Evolutionary conservation across 1,140 invertebrate species (phyloP).

Genomic region (Neodiprion virginianus): DNA sequence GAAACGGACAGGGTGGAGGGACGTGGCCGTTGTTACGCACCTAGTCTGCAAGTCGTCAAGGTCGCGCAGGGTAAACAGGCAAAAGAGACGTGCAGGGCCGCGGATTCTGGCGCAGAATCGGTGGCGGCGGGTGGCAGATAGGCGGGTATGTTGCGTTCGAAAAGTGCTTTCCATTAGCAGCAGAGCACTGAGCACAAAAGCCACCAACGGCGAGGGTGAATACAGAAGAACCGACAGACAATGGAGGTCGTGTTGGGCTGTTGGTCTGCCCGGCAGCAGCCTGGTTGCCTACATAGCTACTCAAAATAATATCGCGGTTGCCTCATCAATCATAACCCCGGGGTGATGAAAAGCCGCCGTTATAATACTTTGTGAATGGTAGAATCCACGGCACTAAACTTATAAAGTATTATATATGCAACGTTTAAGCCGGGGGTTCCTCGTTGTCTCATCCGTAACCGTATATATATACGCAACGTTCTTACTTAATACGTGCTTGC

Average conservation of each 20-base stretch:
- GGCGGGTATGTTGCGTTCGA: conserved; percentile 36
- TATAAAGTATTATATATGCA: neutral
- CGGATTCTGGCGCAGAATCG: too few relatives aligned
- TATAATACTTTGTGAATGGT: conserved; percentile 8
- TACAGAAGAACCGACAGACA: conserved; percentile 6
- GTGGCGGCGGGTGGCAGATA: too few relatives aligned
- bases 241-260: neutral
- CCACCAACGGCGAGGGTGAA: conserved; percentile 11
- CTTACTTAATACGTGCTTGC: neutral
- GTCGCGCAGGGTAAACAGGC: too few relatives aligned
- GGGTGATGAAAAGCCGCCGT: conserved; percentile 38
- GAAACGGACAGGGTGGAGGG: too few relatives aligned
- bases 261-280: conserved; percentile 8
- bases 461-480: neutral
- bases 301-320: conserved; percentile 24
- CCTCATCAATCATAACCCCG: conserved; percentile 37
- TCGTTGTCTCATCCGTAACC: neutral
- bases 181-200: neutral
- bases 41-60: too few relatives aligned
- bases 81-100: too few relatives aligned
- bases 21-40: too few relatives aligned
- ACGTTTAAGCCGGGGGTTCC: neutral
- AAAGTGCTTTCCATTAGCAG: conserved; percentile 51
- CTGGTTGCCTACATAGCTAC: conserved; percentile 1
- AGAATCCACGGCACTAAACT: conserved; percentile 3